These are phyloP conservation scores for Tachycineta bicolor DNA, from an alignment of 2,113 vertebrate genomes.

Conservation along the genomic window DNA sequence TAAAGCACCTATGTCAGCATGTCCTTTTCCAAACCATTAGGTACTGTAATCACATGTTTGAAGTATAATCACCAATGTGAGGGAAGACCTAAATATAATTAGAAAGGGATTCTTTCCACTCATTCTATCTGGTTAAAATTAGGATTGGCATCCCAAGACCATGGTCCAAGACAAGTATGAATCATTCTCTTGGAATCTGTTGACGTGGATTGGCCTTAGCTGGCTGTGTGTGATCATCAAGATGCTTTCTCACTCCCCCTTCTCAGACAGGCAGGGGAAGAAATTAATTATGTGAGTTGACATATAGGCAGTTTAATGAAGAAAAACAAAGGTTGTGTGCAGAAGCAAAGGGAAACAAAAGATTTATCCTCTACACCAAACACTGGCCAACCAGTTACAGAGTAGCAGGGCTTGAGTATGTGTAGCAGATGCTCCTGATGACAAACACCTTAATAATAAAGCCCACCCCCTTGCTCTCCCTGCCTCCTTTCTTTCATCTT, in stretches of 20 bases:
- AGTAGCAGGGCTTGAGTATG: background rate
- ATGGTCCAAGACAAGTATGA: background rate
- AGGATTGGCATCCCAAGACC: background rate
- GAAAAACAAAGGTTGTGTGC: rapidly evolving
- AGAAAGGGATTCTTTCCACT: background rate
- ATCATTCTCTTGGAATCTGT: background rate
- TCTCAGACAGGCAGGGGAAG: background rate
- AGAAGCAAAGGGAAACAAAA: background rate
- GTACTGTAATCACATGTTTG: background rate
- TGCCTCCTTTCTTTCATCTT: background rate
- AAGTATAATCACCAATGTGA: background rate
- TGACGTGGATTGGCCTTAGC: background rate
- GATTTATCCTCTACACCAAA: background rate
- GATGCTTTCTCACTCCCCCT: background rate
- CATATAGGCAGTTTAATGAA: background rate
- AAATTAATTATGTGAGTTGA: background rate
- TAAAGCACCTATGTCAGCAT: background rate
- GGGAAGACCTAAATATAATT: background rate
- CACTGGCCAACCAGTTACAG: background rate
- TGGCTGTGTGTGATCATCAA: background rate
- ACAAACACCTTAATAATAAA: background rate
- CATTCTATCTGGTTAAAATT: background rate
- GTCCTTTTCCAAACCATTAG: background rate
- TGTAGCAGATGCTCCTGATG: background rate
- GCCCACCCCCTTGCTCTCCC: rapidly evolving